These are phyloP conservation scores for Nipponia nippon DNA, from an alignment of 2,113 vertebrate genomes.

Conservation along the genomic window DNA sequence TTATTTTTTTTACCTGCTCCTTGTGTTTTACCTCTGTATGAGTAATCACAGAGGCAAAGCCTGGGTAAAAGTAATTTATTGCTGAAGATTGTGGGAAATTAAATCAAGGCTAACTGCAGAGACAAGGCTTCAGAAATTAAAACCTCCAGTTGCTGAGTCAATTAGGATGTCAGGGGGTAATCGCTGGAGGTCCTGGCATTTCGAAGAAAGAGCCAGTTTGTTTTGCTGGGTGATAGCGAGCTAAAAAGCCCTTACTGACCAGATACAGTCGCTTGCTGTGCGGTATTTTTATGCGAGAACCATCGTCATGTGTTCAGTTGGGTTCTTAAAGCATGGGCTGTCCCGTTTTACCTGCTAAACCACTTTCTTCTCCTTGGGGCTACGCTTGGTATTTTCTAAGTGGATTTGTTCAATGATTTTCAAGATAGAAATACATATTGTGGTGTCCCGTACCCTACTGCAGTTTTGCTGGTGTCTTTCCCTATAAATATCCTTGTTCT, in stretches of 20 bases:
- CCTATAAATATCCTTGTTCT: neutral
- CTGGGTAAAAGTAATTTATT: neutral
- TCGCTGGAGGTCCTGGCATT: neutral
- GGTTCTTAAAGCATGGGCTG: neutral
- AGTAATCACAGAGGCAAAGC: neutral
- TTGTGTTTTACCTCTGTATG: neutral
- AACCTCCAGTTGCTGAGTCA: neutral
- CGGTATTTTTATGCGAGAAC: neutral
- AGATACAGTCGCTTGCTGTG: neutral
- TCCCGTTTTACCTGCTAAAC: neutral
- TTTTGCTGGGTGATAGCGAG: neutral
- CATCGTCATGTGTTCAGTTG: neutral
- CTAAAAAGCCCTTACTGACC: neutral
- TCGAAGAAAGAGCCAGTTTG: neutral
- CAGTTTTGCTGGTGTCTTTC: neutral
- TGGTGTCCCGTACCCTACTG: neutral
- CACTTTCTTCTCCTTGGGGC: constrained; percentile 14
- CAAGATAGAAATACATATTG: neutral
- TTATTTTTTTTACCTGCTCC: neutral
- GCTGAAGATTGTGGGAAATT: constrained; percentile 1
- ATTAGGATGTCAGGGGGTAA: neutral
- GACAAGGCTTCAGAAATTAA: neutral
- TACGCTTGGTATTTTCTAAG: neutral
- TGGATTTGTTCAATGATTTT: neutral
- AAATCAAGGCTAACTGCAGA: neutral